Base-by-base conservation (phyloP, 2,797 vertebrate genomes). In the Enteromius radiatus region DNA sequence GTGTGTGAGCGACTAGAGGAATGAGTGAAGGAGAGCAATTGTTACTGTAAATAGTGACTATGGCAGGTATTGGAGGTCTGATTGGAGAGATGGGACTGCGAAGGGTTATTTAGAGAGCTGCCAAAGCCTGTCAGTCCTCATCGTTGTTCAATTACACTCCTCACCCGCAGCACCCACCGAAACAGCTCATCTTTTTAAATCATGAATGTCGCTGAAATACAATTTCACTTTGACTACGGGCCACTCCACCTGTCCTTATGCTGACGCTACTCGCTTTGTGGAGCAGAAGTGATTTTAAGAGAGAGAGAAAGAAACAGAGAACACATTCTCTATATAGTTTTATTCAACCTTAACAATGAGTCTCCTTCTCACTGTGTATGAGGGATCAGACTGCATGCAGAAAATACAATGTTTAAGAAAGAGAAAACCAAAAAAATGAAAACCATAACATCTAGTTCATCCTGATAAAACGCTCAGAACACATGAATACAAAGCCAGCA, bases 181-280 rank as follows among this genome's bases (percentile, higher is more conserved):
- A 84, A 86, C 71, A 43, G 41, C 52, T 73, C 80, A 78, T 82
- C 76, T 88, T 59, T 86, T 76, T 78, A 84, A 88, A 83, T 69
- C 84, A 86, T 84, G 86, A 80, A 84, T 54, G 36, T 81, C 77
- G 73, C 82, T 65, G 78, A 84, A 86, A 84, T 82, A 94, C 95
- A 94, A 95, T 94, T 95, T 96, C 93, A 95, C 94, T 95, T 95
- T 95, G 93, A 95, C 94, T 93, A 76, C 33, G 23, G 43, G 28
- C 63, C 38, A 59, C 64, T 83, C 73, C 54, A 80, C 31, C 77
- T 80, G 70, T 76, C 77, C 71, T 38, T 41, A 49, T 77, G 5
- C 68, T 54, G 26, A 73, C 28, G 31, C 26, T 12, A 43, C 15
- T 45, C 19, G 38, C n/a, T 67, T 38, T 68, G 47, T 67, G 36